Base-by-base conservation (phyloP, 2,113 vertebrate genomes). In the Geococcyx californianus region DNA sequence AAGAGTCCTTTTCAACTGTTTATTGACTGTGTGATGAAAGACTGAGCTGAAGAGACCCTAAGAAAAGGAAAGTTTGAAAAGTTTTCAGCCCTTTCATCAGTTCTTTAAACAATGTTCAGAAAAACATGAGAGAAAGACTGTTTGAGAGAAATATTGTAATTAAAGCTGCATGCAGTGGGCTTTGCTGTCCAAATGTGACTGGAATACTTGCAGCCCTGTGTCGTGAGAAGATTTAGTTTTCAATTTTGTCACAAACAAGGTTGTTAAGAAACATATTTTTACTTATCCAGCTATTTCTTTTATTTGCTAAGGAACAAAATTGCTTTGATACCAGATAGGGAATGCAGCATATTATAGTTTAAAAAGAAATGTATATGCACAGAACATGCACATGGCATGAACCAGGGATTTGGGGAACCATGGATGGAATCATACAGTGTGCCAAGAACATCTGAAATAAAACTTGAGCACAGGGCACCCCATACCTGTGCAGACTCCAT, bases 51-150 rank as follows among this genome's bases (percentile, higher is more conserved):
- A 83, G 87, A 80, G 81, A 87, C 59, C 70, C 78, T 24, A 95
- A 93, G 87, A 90, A 95, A 94, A 84, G 75, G 63, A 28, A 95
- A 96, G 82, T 95, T 83, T 31, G 90, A 67, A 17, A 97, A 95
- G 87, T 97, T 96, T 92, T 94, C 82, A 70, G 56, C 38, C 68
- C 87, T 95, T 97, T 97, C 85, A 97, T 97, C 91, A 83, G 59
- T 36, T 70, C 93, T 94, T 97, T 95, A 96, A 95, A 94, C 92
- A 95, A 94, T 86, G 85, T 56, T 92, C 93, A 88, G 87, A 88
- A 76, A 86, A 84, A 85, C 91, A 93, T 70, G 82, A 95, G 93
- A 93, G 88, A 38, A 87, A 75, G 63, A 13, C 79, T 44, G 59
- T 74, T 42, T 62, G 68, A 81, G 79, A 80, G 90, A 77, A 84